Base-by-base conservation (phyloP, 1,140 invertebrate species). In the Papilio dardanus region DNA sequence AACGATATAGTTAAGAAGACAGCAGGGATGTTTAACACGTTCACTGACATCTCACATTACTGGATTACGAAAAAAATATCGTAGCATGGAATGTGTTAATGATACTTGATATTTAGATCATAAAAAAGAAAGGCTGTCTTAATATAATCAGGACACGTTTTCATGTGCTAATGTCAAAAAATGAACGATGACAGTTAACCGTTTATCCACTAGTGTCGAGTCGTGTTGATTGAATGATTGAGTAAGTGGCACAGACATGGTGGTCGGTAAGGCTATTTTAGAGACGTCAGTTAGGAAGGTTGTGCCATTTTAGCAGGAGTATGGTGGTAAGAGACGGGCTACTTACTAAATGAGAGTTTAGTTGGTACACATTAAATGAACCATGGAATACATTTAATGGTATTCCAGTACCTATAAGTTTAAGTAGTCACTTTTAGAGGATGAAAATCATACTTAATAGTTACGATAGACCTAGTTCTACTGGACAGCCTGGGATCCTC, bases 131-230 rank as follows among this genome's bases (percentile, higher is more conserved):
- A 58, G 50, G 10, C 50, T 14, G 50, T 12, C 24, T 12, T 12
- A 58, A 21, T 46, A n/a, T n/a, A 67, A 37, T 19, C n/a, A 16
- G 8, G 33, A 19, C 33, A 68, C 66, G 33, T 68, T 40, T 68
- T 68, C 0, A 24, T 21, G 66, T 19, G 66, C n/a, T 16, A 66
- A 19, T 66, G 62, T n/a, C n/a, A n/a, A n/a, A n/a, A n/a, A n/a
- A n/a, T n/a, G 33, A 37, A 68, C 7, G 66, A 68, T 68, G n/a
- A 68, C 66, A 7, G n/a, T n/a, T 21, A 30, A 68, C 31, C 66
- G 33, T 40, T 68, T 68, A 40, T 68, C 66, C 66, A 68, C 31
- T 68, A 68, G 33, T 68, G 33, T 35, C 33, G 66, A 68, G 30
- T 33, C 33, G 19, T 19, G n/a, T 19, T 31, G 33, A 68, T 68